Evolutionary conservation across 2,888 invertebrate genomes (phyloP).

Genomic region (Pyrochroa serraticornis): DNA sequence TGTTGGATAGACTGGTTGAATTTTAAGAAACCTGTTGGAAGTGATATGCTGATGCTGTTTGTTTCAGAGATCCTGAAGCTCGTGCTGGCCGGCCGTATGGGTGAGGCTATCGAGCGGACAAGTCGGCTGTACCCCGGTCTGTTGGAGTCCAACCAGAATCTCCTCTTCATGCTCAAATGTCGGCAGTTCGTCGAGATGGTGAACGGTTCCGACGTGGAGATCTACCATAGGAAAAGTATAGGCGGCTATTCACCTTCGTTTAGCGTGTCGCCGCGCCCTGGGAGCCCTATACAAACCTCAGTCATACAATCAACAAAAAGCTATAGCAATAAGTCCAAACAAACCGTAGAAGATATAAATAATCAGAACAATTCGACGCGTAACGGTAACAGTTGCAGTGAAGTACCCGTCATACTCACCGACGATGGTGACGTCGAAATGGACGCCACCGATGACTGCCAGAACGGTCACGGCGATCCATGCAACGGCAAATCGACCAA

Average conservation of each 20-base stretch:
- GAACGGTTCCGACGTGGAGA: constrained; percentile 84
- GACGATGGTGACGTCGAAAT: constrained; percentile 65
- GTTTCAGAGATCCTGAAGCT: constrained; percentile 87
- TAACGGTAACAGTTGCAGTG: constrained; percentile 56
- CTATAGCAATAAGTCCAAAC: constrained; percentile 49
- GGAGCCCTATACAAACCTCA: constrained; percentile 72
- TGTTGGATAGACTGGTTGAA: no score
- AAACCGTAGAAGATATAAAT: constrained; percentile 59
- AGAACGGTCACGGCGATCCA: constrained; percentile 53
- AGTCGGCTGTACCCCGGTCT: constrained; percentile 91
- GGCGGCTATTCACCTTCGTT: constrained; percentile 48
- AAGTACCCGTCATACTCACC: constrained; percentile 48
- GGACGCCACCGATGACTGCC: constrained; percentile 56
- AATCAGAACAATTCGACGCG: constrained; percentile 59
- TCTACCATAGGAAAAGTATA: constrained; percentile 54
- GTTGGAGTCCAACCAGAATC: constrained; percentile 86
- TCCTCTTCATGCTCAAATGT: constrained; percentile 95
- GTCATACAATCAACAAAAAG: constrained; percentile 82
- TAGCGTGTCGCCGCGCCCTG: constrained; percentile 53
- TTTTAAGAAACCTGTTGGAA: no score
- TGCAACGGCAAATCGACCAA: constrained; percentile 51
- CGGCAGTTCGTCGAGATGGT: constrained; percentile 99
- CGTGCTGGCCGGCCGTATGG: constrained; percentile 91
- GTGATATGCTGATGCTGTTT: no score
- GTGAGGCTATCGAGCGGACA: constrained; percentile 92